Evolutionary conservation across 2,888 invertebrate genomes (phyloP).

Genomic region (Drosophila cognata): DNA sequence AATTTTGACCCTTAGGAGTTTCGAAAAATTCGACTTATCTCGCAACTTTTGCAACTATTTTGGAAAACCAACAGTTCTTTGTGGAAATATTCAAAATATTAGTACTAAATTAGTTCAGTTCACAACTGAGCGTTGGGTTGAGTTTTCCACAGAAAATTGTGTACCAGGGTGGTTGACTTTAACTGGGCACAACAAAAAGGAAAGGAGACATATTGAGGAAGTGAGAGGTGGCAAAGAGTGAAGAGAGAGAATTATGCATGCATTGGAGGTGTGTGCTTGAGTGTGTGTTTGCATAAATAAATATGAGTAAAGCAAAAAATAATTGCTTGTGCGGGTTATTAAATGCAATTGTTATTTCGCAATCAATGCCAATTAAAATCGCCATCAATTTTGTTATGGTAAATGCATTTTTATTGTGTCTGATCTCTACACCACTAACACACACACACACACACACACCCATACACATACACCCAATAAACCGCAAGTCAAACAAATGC

Average conservation of each 20-base stretch:
- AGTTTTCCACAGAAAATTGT: conserved; percentile 2
- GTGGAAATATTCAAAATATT: not conserved
- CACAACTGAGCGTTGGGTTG: not conserved
- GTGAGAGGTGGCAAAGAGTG: not conserved
- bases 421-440: conserved; percentile 38
- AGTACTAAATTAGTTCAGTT: not conserved
- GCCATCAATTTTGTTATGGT: conserved; percentile 60
- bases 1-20: accelerated
- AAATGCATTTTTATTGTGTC: conserved; percentile 61
- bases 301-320: conserved; percentile 10
- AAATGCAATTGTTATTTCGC: conserved; percentile 72
- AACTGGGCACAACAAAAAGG: conserved; percentile 3
- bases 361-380: conserved; percentile 72
- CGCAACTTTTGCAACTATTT: not conserved
- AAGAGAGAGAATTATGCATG: conserved; percentile 23
- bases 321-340: conserved; percentile 31
- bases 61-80: no score
- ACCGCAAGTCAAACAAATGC: conserved; percentile 60
- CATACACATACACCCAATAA: conserved; percentile 1
- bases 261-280: not conserved
- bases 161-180: not conserved
- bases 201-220: not conserved
- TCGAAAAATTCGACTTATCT: no score
- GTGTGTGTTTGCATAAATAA: not conserved
- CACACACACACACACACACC: conserved; percentile 8